Evolutionary conservation across 2,888 invertebrate genomes (phyloP).

Genomic region (Ommatoiulus sabulosus): DNA sequence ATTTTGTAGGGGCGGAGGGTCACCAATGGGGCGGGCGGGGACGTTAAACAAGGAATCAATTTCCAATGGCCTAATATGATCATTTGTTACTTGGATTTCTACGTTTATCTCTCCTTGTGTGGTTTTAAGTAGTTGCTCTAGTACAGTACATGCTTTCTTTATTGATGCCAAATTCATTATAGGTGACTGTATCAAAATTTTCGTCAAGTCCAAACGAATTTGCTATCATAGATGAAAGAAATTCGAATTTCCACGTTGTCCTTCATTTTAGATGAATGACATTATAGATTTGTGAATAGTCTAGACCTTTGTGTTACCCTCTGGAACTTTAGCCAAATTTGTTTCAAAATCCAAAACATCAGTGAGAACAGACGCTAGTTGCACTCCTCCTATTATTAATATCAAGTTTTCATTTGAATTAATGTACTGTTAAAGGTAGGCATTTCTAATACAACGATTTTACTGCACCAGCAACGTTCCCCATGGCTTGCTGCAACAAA

Average conservation of each 20-base stretch:
- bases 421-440: not conserved
- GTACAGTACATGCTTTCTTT: constrained; percentile 25
- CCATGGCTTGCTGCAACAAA: not conserved
- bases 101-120: constrained; percentile 9
- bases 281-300: not conserved
- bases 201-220: constrained; percentile 21
- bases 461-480: not conserved
- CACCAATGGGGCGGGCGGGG: too few species aligned
- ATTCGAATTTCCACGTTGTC: not conserved
- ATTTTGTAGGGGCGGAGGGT: too few species aligned
- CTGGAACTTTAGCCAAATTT: not conserved
- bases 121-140: constrained; percentile 52
- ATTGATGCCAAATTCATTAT: constrained; percentile 17
- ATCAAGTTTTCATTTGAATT: not conserved
- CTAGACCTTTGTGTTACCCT: not conserved
- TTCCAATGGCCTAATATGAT: too few species aligned
- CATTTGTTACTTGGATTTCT: constrained; percentile 48
- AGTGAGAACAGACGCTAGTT: not conserved
- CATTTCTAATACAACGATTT: not conserved
- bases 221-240: not conserved
- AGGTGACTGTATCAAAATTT: not conserved
- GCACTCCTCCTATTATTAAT: not conserved
- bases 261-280: not conserved
- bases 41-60: too few species aligned
- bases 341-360: not conserved